These are phyloP conservation scores for Peromyscus leucopus DNA, from an alignment of 2,113 vertebrate species.

Conservation along the genomic window DNA sequence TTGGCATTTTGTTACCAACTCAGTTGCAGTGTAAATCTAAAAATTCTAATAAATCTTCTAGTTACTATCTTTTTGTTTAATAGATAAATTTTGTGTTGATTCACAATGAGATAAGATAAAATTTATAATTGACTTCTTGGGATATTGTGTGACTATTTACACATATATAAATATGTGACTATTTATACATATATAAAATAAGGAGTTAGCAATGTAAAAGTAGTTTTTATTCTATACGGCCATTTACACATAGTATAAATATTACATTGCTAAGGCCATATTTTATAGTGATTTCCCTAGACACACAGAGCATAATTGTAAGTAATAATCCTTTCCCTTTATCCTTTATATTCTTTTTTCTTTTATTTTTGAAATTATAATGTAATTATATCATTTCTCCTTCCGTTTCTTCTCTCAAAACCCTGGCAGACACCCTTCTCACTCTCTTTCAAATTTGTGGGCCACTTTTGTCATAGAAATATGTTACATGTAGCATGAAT, in stretches of 20 bases:
- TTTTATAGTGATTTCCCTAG: neutral
- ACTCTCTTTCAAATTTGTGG: neutral
- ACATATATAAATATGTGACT: no score
- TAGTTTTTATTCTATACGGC: neutral
- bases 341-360: neutral
- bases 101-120: neutral
- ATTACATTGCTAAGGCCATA: neutral
- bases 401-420: neutral
- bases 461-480: neutral
- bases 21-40: neutral
- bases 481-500: neutral
- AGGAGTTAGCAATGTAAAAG: neutral
- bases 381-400: no score
- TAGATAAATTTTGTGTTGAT: neutral
- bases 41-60: neutral
- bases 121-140: neutral
- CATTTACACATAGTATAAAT: neutral
- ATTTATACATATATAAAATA: neutral
- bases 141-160: neutral
- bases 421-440: neutral
- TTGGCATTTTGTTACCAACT: constrained; percentile 31
- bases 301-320: neutral
- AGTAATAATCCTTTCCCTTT: neutral
- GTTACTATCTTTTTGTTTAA: constrained; percentile 1
- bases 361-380: neutral